Percentiles rank a stretch among this genome's conserved stretches.
These are phyloP conservation scores for Paratrypauchen microcephalus DNA, from an alignment of 2,797 vertebrate genomes.

Conservation along the genomic window DNA sequence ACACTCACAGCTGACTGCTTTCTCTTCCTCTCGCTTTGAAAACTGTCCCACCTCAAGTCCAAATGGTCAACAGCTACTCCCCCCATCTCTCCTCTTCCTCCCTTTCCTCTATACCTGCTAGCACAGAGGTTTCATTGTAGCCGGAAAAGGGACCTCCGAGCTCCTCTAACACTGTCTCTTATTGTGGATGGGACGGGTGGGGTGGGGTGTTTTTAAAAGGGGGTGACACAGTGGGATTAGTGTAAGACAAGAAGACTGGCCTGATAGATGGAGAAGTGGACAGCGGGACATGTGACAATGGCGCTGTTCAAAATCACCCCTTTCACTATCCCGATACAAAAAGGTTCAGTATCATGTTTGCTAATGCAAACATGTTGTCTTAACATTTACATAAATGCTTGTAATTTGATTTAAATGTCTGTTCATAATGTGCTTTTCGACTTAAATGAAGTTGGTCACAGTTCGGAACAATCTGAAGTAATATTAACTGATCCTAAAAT, in stretches of 20 bases:
- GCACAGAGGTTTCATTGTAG: slow-evolving; percentile 72
- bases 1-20: slow-evolving; percentile 56
- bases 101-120: slow-evolving; percentile 58
- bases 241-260: slow-evolving; percentile 35
- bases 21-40: slow-evolving; percentile 54
- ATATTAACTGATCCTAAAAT: not conserved
- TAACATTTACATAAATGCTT: not conserved
- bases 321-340: not conserved
- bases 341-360: slow-evolving; percentile 1
- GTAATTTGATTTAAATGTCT: not conserved
- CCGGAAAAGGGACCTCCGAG: slow-evolving; percentile 42
- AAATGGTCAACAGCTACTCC: slow-evolving; percentile 46
- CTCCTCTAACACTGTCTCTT: slow-evolving; percentile 65
- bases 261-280: slow-evolving; percentile 33
- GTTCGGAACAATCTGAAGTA: not conserved
- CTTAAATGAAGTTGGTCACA: not conserved
- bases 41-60: slow-evolving; percentile 55
- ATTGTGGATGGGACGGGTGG: slow-evolving; percentile 57
- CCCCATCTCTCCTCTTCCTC: not conserved
- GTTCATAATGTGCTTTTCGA: not conserved
- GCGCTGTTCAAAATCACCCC: not conserved
- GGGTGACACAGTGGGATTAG: slow-evolving; percentile 29
- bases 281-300: slow-evolving; percentile 3
- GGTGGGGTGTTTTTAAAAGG: slow-evolving; percentile 16
- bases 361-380: not conserved